Percentiles rank a stretch among this genome's conserved stretches.
These are phyloP conservation scores for Zosterops borbonicus DNA, from an alignment of 2,113 vertebrate genomes.

Conservation along the genomic window DNA sequence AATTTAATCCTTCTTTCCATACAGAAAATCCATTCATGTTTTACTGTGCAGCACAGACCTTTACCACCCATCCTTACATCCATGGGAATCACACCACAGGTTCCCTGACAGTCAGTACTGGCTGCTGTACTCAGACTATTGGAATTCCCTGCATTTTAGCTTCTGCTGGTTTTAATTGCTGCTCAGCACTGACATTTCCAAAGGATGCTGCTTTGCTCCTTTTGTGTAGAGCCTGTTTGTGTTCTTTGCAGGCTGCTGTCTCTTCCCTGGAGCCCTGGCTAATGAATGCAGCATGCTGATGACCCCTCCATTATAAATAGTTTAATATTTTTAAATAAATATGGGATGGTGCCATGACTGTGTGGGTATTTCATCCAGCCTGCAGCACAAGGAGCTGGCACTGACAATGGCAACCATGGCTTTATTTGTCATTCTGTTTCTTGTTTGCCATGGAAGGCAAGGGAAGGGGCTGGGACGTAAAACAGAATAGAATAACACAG, in stretches of 20 bases:
- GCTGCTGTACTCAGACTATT: not conserved
- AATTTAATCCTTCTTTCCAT: not conserved
- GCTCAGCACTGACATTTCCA: slow-evolving; percentile 13
- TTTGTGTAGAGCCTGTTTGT: not conserved
- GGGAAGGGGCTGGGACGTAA: not conserved
- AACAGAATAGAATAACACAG: not conserved
- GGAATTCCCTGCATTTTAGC: not conserved
- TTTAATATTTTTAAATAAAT: slow-evolving; percentile 60
- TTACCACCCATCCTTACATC: not conserved
- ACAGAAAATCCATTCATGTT: not conserved
- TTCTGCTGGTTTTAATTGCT: not conserved
- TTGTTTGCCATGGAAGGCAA: slow-evolving; percentile 17
- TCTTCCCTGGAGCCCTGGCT: slow-evolving; percentile 36
- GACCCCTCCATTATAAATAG: slow-evolving; percentile 46
- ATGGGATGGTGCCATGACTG: slow-evolving; percentile 7
- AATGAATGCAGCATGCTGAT: slow-evolving; percentile 33
- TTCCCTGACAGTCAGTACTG: not conserved
- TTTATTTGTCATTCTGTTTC: slow-evolving; percentile 11
- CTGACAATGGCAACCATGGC: not conserved
- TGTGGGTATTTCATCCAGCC: slow-evolving; percentile 34
- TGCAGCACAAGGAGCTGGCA: slow-evolving; percentile 14
- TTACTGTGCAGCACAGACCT: not conserved
- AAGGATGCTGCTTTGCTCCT: not conserved
- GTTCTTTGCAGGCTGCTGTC: not conserved
- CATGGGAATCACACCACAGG: not conserved